Base-by-base conservation (phyloP, 1,140 invertebrate genomes). In the Globodera rostochiensis region DNA sequence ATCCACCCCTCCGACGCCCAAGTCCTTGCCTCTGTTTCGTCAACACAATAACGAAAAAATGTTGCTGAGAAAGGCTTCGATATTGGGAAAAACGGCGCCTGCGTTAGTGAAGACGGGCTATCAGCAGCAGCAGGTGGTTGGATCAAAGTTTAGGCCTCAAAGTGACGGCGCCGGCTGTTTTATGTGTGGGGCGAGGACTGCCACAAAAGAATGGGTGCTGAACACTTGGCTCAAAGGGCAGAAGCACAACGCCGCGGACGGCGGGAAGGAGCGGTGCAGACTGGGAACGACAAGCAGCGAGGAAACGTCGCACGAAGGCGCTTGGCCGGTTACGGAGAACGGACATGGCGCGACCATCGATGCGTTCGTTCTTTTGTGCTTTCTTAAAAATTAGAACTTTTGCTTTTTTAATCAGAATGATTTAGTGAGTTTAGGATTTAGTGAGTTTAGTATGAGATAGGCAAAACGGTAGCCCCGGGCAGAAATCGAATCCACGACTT, bases 151-250 rank as follows among this genome's bases (percentile, higher is more conserved):
- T 60, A 15, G 57, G 57, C 11, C 11, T 11, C 53, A 64, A 5
- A 64, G 11, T 64, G 57, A 64, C 57, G 57, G 57, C 3, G 57
- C 13, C 57, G 11, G 57, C 15, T 64, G 57, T 19, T 64, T 8
- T 64, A 15, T 64, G 11, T 64, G 57, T 64, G 57, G 57, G 19
- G 15, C 57, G 5, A 76, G 46, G 66, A 57, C 21, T 46, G 74
- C 57, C 70, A 70, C 49, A 78, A 50, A 69, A 64, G 49, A 78
- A 78, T 78, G 77, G 77, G 36, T 78, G 50, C 25, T 82, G 49
- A 47, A 81, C 69, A 71, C 49, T 66, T 82, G 81, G 81, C 47
- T 82, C 45, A 80, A 60, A 4, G 79, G 78, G 6, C 81, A 82
- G 47, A 25, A 69, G 49, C 8, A 66, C 19, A 11, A 64, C n/a